Percentiles rank a stretch among this genome's conserved stretches.
Evolutionary conservation across 2,113 vertebrate genomes (phyloP).

Genomic region (Grus americana): DNA sequence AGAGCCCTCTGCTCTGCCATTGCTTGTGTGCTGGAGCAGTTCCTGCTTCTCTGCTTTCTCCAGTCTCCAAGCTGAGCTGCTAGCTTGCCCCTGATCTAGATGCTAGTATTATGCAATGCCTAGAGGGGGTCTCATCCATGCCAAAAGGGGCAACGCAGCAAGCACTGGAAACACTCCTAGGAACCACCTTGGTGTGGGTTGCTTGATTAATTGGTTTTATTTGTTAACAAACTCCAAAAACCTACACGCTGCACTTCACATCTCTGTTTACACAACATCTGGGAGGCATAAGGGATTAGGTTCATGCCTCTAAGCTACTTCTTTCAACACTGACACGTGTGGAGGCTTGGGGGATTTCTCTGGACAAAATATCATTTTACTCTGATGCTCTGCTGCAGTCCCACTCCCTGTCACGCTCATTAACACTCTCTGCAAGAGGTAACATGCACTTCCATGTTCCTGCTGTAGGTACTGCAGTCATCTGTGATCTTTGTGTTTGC

Average conservation of each 20-base stretch:
- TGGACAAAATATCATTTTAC: background rate
- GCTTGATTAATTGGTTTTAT: background rate
- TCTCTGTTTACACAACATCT: background rate
- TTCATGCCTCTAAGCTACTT: background rate
- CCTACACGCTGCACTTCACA: background rate
- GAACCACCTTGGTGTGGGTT: background rate
- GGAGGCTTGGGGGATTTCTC: background rate
- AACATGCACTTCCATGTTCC: background rate
- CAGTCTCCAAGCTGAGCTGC: background rate
- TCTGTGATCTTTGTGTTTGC: background rate
- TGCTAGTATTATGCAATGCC: background rate
- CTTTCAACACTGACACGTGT: background rate
- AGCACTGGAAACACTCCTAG: background rate
- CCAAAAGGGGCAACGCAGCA: background rate
- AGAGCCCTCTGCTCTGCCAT: background rate
- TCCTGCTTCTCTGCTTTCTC: background rate
- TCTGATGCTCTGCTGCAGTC: background rate
- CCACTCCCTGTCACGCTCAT: background rate
- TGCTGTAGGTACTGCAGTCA: background rate
- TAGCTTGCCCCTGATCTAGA: background rate
- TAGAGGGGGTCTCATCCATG: background rate
- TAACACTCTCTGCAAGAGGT: slow-evolving; percentile 10
- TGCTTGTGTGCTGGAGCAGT: background rate
- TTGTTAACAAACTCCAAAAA: background rate
- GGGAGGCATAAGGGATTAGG: background rate